Evolutionary conservation across 2,888 invertebrate species (phyloP), one percentile per base, ranked within the genome.

Genomic region (Scaptomyza tumidula): DNA sequence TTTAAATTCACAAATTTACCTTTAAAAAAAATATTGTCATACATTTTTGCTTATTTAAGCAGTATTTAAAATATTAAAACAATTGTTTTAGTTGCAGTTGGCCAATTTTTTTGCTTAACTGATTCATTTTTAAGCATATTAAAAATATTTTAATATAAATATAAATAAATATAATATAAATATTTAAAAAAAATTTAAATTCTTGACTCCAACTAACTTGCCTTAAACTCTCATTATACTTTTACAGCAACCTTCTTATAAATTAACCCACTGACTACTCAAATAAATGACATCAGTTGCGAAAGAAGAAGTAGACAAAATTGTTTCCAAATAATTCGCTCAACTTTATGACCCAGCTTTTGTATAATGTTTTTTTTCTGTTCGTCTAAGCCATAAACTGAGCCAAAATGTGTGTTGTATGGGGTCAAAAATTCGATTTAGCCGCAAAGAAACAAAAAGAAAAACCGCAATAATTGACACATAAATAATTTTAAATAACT

Each of bases 401-500:
- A 2, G 13, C 3, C 33, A 49, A 66, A 63, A 41, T 24, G 16
- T 41, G 41, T 9, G 55, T 63, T 41, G 39, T 39, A 31, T 54
- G 16, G 57, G 33, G 35, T 45, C 39, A 52, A 44, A 16, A 27
- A 41, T 74, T 74, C 70, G 79, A 74, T 78, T 75, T 63, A 62
- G 55, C 29, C n/a, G 31, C 52, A 19, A 19, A 19, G 2, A 19
- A 53, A 61, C 59, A 63, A 59, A 35, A 52, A 6, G 35, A 31
- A 7, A 37, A 69, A 58, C 49, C 57, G 60, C 81, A 81, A 81
- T 81, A 81, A 81, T 81, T 81, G 86, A 81, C 80, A 81, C 80
- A 85, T 81, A 81, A 81, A 81, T 81, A 85, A 85, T 81, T 81
- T 81, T 65, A 85, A 85, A 81, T 85, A 81, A 81, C 78, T 81